Evolutionary conservation across 2,113 vertebrate genomes (phyloP).

Genomic region (Myrmecobius fasciatus): DNA sequence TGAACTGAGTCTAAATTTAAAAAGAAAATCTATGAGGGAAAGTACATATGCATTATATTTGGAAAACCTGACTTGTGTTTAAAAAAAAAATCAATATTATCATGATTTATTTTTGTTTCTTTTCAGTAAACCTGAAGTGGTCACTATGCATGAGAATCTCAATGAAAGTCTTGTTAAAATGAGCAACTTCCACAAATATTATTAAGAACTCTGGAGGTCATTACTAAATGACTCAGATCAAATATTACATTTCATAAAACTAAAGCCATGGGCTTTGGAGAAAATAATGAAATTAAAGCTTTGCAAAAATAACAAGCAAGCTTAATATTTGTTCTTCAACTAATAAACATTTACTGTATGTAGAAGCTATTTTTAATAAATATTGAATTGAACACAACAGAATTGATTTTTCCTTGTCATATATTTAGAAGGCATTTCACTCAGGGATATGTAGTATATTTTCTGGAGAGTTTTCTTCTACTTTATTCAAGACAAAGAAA

Average conservation of each 20-base stretch:
- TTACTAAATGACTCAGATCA: background rate
- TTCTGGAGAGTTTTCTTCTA: background rate
- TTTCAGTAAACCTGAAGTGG: conserved; percentile 23
- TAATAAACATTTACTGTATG: background rate
- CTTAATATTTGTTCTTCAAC: background rate
- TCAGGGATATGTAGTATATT: background rate
- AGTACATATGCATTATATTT: background rate
- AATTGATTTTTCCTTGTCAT: background rate
- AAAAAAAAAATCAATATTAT: background rate
- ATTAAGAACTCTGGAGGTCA: background rate
- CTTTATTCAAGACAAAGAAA: conserved; percentile 11
- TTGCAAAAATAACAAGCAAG: background rate
- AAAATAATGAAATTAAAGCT: background rate
- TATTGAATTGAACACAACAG: background rate
- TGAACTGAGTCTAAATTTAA: background rate
- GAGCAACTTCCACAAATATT: background rate
- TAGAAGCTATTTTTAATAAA: background rate
- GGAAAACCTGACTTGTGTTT: background rate
- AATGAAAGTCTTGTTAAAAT: background rate
- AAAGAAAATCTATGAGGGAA: background rate
- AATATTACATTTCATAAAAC: background rate
- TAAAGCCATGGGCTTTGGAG: background rate
- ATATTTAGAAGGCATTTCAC: conserved; percentile 22
- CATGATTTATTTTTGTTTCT: conserved; percentile 27
- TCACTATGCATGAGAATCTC: background rate